Evolutionary conservation across 1,140 invertebrate species (phyloP), one percentile per base, ranked within the genome.

Genomic region (Andricus grossulariae): DNA sequence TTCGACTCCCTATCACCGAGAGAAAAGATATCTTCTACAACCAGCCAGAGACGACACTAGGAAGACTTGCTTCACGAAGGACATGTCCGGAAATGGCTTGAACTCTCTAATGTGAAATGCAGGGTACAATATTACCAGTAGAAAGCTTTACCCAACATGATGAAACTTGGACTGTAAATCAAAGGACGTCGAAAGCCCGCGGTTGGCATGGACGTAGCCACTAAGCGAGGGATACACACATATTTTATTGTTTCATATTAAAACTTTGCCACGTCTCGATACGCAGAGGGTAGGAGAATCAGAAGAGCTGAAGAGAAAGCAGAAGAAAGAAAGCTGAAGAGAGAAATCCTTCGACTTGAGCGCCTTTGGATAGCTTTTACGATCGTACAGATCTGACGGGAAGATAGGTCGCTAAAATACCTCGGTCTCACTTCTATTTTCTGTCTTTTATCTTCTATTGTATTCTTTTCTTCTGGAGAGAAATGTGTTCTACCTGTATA

Each of bases 191-290:
- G 72, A 79, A 71, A 74, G 25, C 60, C 72, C 60, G 76, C 79
- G 55, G 74, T 45, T 70, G 76, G 77, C 75, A 60, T 78, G 77
- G 50, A 72, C 72, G 18, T 66, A 73, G 72, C 73, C 79, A 55
- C 32, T 74, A 60, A 50, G 51, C 71, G 73, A 45, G 55, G 21
- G 80, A 83, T 84, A 85, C 80, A 87, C 85, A 87, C 87, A 88
- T 89, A 88, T 90, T 90, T 90, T 91, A 90, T 91, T 91, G 88
- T 91, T 90, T 91, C 86, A 85, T 89, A 90, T 90, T 90, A 90
- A 90, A 90, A 91, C 83, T 90, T 90, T 76, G 73, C 79, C 72
- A 80, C 73, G 78, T 84, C 79, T 80, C 84, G 85, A 88, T 86
- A 85, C 80, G 70, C 25, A 73, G 78, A 78, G 76, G 75, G 55